A percentile compares a stretch with the other conserved stretches of the same genome.
Evolutionary conservation across 2,797 vertebrate species (phyloP).

Genomic region (Rhinatrema bivittatum): DNA sequence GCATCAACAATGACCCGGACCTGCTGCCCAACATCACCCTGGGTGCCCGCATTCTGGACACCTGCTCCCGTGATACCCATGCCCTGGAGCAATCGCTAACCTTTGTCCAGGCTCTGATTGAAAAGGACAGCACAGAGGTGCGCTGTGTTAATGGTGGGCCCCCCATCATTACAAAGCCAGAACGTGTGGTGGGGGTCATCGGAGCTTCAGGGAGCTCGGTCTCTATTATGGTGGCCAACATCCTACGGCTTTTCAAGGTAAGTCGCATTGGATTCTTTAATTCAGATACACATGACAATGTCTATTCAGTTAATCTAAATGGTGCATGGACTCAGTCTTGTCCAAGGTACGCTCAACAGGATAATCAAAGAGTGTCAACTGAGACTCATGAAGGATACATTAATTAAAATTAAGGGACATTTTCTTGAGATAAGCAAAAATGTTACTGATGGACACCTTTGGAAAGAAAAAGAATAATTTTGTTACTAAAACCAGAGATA

Average conservation of each 20-base stretch:
- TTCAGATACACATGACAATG: too few relatives aligned
- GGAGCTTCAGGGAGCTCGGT: constrained; percentile 91
- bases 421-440: too few relatives aligned
- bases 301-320: too few relatives aligned
- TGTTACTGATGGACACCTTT: too few relatives aligned
- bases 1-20: constrained; percentile 91
- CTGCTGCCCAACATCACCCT: constrained; percentile 92
- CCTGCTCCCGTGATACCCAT: constrained; percentile 90
- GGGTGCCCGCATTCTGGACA: constrained; percentile 90
- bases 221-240: constrained; percentile 98
- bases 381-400: too few relatives aligned
- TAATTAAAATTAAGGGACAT: too few relatives aligned
- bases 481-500: too few relatives aligned
- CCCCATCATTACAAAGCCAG: constrained; percentile 91
- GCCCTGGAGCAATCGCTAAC: constrained; percentile 93
- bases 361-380: too few relatives aligned
- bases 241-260: constrained; percentile 93
- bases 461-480: too few relatives aligned
- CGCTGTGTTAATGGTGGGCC: constrained; percentile 85
- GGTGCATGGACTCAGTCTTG: too few relatives aligned
- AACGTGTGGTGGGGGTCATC: constrained; percentile 88
- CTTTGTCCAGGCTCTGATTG: constrained; percentile 91
- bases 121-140: constrained; percentile 91
- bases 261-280: too few relatives aligned
- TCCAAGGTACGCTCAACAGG: too few relatives aligned